phyloP scores from a whole-genome alignment of 2,888 invertebrate genomes.

The Periphyllus acericola region DNA sequence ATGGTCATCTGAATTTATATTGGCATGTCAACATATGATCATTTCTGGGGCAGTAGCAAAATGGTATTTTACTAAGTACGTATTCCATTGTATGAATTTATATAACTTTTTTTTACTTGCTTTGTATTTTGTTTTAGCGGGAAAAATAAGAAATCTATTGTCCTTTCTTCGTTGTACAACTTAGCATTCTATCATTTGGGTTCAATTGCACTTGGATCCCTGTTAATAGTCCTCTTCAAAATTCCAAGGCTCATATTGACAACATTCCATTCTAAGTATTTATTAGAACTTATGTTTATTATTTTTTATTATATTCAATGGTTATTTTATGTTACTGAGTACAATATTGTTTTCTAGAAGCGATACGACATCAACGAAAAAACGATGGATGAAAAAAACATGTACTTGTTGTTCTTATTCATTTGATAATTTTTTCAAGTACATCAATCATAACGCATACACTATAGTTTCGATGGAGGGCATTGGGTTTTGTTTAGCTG shows the following conservation, averaged over 20 bases:
- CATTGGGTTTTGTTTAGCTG: slow-evolving; percentile 89
- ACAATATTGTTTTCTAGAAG: slow-evolving; percentile 68
- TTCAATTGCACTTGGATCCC: slow-evolving; percentile 93
- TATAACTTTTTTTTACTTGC: slow-evolving; percentile 43
- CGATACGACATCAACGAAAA: slow-evolving; percentile 72
- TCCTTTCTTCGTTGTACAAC: slow-evolving; percentile 78
- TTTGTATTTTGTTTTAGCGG: slow-evolving; percentile 63
- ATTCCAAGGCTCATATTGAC: slow-evolving; percentile 88
- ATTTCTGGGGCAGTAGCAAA: slow-evolving; percentile 91
- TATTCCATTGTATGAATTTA: slow-evolving; percentile 43
- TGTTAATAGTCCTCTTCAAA: slow-evolving; percentile 92
- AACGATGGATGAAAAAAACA: slow-evolving; percentile 71
- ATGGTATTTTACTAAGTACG: slow-evolving; percentile 88
- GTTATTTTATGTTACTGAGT: not conserved
- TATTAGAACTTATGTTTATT: not conserved
- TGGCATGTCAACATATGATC: slow-evolving; percentile 94
- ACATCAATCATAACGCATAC: slow-evolving; percentile 94
- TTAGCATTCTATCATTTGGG: slow-evolving; percentile 90
- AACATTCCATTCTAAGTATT: slow-evolving; percentile 87
- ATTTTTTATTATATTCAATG: not conserved
- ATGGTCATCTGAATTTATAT: slow-evolving; percentile 94
- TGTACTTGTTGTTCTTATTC: slow-evolving; percentile 92
- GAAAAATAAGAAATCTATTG: slow-evolving; percentile 72
- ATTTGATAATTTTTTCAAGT: slow-evolving; percentile 90
- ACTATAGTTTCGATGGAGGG: slow-evolving; percentile 93